Evolutionary conservation across 2,888 invertebrate genomes (phyloP), one percentile per base, ranked within the genome.

Genomic region (Drosophila dives): DNA sequence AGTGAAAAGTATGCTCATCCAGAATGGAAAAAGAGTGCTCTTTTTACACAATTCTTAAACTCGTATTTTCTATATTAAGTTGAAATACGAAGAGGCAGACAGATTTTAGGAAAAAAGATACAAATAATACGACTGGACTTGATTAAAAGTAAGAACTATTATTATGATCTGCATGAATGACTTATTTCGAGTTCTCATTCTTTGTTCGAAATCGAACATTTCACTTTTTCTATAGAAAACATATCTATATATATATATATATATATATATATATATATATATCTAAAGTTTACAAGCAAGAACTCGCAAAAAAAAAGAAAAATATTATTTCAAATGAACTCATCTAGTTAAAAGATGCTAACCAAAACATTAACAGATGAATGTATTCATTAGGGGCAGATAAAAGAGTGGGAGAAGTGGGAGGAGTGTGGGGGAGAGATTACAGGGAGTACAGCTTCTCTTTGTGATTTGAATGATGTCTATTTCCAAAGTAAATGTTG

Each of bases 401-500:
- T 2, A 10, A 26, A 53, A 11, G 10, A 40, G 26, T 11, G 12
- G 12, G 10, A 20, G 10, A 20, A 15, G 12, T 34, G 17, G 12
- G 10, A 20, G 10, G 26, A 15, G 12, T 34, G 17, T 23, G 17
- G 8, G 15, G 12, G 36, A 29, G 58, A 29, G 5, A 29, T 5
- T 42, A 51, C 17, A 6, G 42, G 23, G 12, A 26, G 40, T 42
- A 23, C 10, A 45, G 32, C 48, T 42, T 2, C 48, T 55, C 32
- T 54, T 42, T 51, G 68, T 48, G 60, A 53, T 64, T 70, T 72
- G 82, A 85, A 74, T 72, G 86, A 83, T 87, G 81, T 81, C 90
- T 90, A 90, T 84, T 88, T 91, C 70, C 63, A 79, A 71, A 75
- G 83, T 78, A 83, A 90, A 90, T 90, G 89, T 77, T 71, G 86